Conservation (phyloP, 1,140 invertebrate species). For the Drosophila tsacasi region DNA sequence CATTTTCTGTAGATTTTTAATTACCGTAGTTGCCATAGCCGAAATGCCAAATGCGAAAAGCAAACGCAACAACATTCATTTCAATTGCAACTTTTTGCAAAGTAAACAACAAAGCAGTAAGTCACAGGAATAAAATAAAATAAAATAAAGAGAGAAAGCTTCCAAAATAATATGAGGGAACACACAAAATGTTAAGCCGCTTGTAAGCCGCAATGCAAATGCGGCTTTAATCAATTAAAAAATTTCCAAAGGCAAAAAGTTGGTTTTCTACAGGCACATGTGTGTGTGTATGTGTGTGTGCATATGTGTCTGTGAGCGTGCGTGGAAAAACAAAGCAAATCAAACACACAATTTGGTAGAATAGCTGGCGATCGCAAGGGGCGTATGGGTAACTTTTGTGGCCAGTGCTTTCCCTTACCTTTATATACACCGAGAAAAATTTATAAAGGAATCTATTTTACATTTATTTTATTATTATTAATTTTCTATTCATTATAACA, state of each 20-base stretch:
- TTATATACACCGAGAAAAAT: not conserved
- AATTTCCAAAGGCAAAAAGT: constrained; percentile 70
- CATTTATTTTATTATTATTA: not conserved
- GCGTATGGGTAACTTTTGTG: constrained; percentile 74
- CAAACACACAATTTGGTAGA: constrained; percentile 18
- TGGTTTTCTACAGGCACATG: constrained; percentile 15
- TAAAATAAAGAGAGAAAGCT: constrained; percentile 27
- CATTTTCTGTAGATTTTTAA: constrained; percentile 51
- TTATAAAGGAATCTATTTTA: too few relatives aligned
- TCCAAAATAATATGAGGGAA: constrained; percentile 51
- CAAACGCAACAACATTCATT: constrained; percentile 33
- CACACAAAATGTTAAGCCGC: constrained; percentile 73
- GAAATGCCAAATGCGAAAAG: constrained; percentile 38
- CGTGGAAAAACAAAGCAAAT: constrained; percentile 25
- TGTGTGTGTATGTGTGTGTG: not conserved
- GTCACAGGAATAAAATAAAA: constrained; percentile 25
- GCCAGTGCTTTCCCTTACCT: constrained; percentile 21
- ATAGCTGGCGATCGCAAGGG: constrained; percentile 37
- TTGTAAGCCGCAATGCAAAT: constrained; percentile 81
- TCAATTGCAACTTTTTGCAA: constrained; percentile 39
- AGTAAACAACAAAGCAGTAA: constrained; percentile 29
- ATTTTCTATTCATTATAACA: too few relatives aligned
- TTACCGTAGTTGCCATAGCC: constrained; percentile 34
- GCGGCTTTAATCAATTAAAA: constrained; percentile 83
- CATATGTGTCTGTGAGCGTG: not conserved